phyloP scores from a whole-genome alignment of 2,113 vertebrate genomes.

The Potamarius usumacintae region DNA sequence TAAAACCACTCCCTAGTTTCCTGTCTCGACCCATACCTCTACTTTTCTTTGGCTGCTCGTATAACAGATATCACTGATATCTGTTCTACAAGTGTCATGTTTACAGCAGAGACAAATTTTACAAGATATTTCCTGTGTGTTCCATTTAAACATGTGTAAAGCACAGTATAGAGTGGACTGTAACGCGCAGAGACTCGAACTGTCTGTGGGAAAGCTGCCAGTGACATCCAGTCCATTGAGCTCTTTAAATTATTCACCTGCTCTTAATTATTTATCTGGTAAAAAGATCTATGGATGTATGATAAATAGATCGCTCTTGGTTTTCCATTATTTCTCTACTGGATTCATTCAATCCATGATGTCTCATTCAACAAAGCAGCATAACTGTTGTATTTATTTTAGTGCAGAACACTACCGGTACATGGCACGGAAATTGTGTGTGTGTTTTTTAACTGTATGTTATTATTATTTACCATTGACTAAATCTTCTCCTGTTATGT shows the following conservation, averaged over 20 bases:
- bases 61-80: background rate
- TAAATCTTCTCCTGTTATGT: conserved; percentile 7
- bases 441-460: background rate
- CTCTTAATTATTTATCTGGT: conserved; percentile 72
- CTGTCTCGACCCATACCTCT: background rate
- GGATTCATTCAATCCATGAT: conserved; percentile 68
- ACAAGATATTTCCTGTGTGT: background rate
- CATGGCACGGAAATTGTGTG: background rate
- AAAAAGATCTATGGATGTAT: conserved; percentile 71
- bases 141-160: background rate
- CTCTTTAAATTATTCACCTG: conserved; percentile 70
- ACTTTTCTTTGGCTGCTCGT: background rate
- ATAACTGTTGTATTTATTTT: conserved; percentile 4
- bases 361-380: conserved; percentile 44
- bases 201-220: conserved; percentile 55
- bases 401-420: background rate
- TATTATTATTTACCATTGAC: background rate
- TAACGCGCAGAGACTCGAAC: conserved; percentile 22
- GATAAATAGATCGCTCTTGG: conserved; percentile 54
- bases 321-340: conserved; percentile 69
- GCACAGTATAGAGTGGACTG: conserved; percentile 11
- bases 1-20: background rate
- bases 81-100: background rate
- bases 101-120: no score
- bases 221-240: conserved; percentile 62